Evolutionary conservation across 2,888 invertebrate species (phyloP).

Genomic region (Acronicta aceris): DNA sequence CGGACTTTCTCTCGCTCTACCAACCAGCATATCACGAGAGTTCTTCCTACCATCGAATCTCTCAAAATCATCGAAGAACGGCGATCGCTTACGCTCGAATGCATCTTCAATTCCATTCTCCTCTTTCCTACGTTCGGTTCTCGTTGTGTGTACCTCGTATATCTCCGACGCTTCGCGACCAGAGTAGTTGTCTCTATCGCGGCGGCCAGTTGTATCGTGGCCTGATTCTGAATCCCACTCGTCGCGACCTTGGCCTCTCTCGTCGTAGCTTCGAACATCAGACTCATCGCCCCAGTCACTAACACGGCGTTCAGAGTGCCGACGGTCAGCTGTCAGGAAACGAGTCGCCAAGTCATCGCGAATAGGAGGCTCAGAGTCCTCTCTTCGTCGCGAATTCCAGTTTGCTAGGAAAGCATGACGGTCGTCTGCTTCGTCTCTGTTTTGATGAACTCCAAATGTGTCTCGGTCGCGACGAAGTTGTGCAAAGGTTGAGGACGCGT

Average conservation of each 20-base stretch:
- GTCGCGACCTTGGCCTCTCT: constrained; percentile 76
- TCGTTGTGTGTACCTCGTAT: constrained; percentile 82
- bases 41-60: constrained; percentile 85
- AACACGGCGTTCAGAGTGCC: constrained; percentile 67
- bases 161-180: constrained; percentile 85
- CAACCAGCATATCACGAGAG: constrained; percentile 86
- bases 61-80: constrained; percentile 83
- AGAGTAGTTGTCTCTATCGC: constrained; percentile 78
- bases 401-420: constrained; percentile 87
- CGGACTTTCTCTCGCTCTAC: constrained; percentile 81
- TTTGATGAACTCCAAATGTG: constrained; percentile 93
- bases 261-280: constrained; percentile 75
- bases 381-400: constrained; percentile 84
- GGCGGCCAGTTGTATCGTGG: constrained; percentile 71
- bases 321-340: constrained; percentile 80
- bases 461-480: constrained; percentile 92
- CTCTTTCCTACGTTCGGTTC: constrained; percentile 77
- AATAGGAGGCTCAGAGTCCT: constrained; percentile 75
- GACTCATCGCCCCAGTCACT: constrained; percentile 86
- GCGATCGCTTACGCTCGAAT: constrained; percentile 80
- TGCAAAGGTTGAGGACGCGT: constrained; percentile 89
- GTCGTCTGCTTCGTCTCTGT: constrained; percentile 88
- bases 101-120: constrained; percentile 77
- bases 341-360: constrained; percentile 82
- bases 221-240: constrained; percentile 87